These are phyloP conservation scores for Meloidogyne floridensis DNA, from an alignment of 1,140 invertebrate genomes.

Conservation along the genomic window DNA sequence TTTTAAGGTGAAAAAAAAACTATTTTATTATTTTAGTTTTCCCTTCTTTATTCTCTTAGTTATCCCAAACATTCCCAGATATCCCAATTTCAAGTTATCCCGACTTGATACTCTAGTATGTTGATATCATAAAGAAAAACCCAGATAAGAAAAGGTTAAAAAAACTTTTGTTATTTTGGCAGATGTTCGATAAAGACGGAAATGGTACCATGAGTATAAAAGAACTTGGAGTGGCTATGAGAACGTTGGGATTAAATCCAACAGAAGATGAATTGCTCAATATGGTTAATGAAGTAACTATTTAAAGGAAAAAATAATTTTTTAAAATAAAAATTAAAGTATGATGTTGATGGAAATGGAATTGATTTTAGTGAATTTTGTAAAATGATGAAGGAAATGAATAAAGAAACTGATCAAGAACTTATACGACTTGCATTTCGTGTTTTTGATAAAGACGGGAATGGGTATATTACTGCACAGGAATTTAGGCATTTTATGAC, in stretches of 20 bases:
- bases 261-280: conserved; percentile 62
- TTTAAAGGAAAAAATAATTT: no score
- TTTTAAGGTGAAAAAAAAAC: conserved; percentile 49
- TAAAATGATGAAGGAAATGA: conserved; percentile 67
- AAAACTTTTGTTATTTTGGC: not conserved
- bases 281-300: conserved; percentile 61
- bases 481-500: conserved; percentile 66
- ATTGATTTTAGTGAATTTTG: conserved; percentile 57
- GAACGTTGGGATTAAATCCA: conserved; percentile 64
- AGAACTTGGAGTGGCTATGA: conserved; percentile 64
- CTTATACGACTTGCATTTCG: conserved; percentile 65
- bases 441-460: conserved; percentile 66
- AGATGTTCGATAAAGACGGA: conserved; percentile 65
- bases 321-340: conserved; percentile 14
- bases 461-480: conserved; percentile 64
- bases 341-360: conserved; percentile 32
- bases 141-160: no score
- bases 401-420: conserved; percentile 65
- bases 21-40: no score
- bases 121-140: not conserved
- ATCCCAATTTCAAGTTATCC: no score
- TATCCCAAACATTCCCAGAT: no score
- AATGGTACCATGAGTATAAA: conserved; percentile 66
- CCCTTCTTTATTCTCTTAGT: no score
- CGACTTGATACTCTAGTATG: no score